Conservation (phyloP, 2,888 invertebrate species). For the Ectobius pallidus region DNA sequence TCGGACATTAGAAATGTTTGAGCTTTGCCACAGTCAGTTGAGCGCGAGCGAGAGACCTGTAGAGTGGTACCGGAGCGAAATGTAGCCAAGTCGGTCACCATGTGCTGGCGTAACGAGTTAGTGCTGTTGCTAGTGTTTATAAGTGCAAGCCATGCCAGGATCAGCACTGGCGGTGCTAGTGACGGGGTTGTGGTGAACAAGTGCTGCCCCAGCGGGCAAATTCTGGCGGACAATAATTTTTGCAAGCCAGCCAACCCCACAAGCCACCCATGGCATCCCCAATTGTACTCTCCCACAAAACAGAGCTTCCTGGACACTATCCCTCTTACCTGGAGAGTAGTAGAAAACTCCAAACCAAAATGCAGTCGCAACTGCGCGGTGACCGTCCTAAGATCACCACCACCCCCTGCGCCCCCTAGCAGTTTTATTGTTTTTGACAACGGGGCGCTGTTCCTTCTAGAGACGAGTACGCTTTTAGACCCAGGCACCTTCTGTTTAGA, state of each 20-base stretch:
- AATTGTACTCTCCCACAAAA: conserved; percentile 62
- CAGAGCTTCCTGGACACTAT: conserved; percentile 55
- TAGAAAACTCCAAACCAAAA: conserved; percentile 51
- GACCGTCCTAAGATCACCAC: background rate
- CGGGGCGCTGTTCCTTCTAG: conserved; percentile 66
- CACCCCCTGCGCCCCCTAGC: conserved; percentile 30
- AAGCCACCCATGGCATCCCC: conserved; percentile 61
- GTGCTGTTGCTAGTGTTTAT: conserved; percentile 3
- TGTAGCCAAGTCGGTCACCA: background rate
- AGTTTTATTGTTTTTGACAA: conserved; percentile 66
- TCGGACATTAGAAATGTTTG: background rate
- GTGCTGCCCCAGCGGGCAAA: conserved; percentile 35
- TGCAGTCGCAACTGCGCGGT: conserved; percentile 55
- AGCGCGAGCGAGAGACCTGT: background rate
- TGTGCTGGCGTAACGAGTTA: conserved; percentile 8
- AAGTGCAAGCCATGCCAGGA: background rate
- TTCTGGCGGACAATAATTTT: background rate
- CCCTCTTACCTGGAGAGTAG: conserved; percentile 60
- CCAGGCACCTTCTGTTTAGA: conserved; percentile 73
- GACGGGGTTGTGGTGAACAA: conserved; percentile 23
- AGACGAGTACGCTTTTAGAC: conserved; percentile 56
- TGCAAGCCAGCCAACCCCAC: conserved; percentile 44
- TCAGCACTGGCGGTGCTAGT: background rate
- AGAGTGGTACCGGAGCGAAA: no score
- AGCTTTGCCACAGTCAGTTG: background rate